Evolutionary conservation across 2,797 vertebrate species (phyloP), one percentile per base, ranked within the genome.

Genomic region (Mastacembelus armatus): DNA sequence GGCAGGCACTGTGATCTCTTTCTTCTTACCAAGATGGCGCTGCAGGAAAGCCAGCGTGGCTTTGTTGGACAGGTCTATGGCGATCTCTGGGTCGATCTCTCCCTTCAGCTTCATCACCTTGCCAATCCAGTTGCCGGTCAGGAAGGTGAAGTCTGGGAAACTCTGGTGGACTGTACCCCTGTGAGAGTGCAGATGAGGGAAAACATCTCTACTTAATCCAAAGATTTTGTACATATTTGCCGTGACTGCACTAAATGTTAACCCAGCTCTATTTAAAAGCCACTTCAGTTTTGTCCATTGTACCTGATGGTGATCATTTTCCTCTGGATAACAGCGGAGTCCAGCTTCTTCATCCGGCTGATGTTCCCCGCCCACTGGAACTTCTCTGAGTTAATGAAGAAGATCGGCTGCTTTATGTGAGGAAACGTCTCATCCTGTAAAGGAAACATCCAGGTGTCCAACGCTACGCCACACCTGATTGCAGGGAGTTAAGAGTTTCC

Each of bases 261-360:
- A 38, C 36, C 15, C 32, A 1, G 10, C 1, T 16, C 7, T 3
- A 14, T 12, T 10, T 19, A 14, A 29, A 21, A 18, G 0, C 4
- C 1, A 4, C 7, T 1, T 51, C 9, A 3, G 7, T 2, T 10
- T 15, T 7, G 6, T 12, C n/a, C 2, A 1, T 30, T 4, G 0
- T 81, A 99, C 97, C 87, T 95, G 88, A 99, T 96, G 1, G 97
- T 97, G 83, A 99, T 97, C 96, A 98, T 99, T 86, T 99, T 98
- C 79, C 96, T 95, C 84, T 95, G 93, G 45, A 90, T 88, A 33
- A 84, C 88, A 1, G 86, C 81, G 0, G 89, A 94, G 54, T 93
- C 91, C 54, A 96, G 90, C 74, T 94, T 94, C 89, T 82, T 95
- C 88, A 99, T 98, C 71, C 93, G 92, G 16, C 85, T 81, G 56